phyloP scores from a whole-genome alignment of 2,797 vertebrate species.

The Pseudopleuronectes americanus region DNA sequence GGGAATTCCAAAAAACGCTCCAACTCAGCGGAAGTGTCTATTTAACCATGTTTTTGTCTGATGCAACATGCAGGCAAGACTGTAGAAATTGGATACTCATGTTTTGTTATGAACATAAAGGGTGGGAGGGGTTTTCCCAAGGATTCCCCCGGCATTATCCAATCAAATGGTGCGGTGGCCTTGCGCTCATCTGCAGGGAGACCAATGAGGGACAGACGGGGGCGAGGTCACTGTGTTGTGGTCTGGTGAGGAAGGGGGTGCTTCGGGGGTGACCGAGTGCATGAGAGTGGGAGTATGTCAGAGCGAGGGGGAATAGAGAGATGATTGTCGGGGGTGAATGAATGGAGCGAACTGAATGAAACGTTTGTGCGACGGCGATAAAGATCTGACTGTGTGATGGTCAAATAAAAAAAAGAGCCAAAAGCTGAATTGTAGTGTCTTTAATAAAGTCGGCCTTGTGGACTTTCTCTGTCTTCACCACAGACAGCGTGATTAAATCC shows the following conservation, averaged over 20 bases:
- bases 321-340: conserved; percentile 53
- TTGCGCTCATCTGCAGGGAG: conserved; percentile 24
- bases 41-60: conserved; percentile 82
- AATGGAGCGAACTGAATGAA: conserved; percentile 59
- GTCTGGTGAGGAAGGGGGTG: conserved; percentile 21
- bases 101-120: conserved; percentile 75
- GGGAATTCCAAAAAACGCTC: conserved; percentile 63
- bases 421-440: conserved; percentile 41
- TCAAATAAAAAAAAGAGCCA: conserved; percentile 34
- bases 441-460: conserved; percentile 29
- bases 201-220: conserved; percentile 67
- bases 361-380: conserved; percentile 55
- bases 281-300: conserved; percentile 29
- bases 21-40: conserved; percentile 67
- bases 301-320: conserved; percentile 44
- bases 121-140: conserved; percentile 65
- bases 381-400: conserved; percentile 47
- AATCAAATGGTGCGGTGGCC: conserved; percentile 61
- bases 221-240: conserved; percentile 67
- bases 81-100: conserved; percentile 74
- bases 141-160: conserved; percentile 74
- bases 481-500: conserved; percentile 23
- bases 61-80: conserved; percentile 84
- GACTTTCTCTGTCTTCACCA: conserved; percentile 33
- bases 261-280: conserved; percentile 44